Evolutionary conservation across 1,140 invertebrate genomes (phyloP).

Genomic region (Augochlora pura): DNA sequence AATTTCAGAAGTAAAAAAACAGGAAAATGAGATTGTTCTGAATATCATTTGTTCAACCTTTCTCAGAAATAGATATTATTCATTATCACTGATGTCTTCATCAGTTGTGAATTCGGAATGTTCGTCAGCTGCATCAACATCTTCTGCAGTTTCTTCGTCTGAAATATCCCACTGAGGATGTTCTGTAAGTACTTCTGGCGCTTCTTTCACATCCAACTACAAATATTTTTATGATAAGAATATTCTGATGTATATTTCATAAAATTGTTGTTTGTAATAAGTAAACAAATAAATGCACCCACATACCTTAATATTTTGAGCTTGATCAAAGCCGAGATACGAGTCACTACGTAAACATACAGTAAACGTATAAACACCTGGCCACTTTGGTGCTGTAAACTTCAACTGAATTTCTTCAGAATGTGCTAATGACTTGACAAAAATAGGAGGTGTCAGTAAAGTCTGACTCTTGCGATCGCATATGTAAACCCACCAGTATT

Average conservation of each 20-base stretch:
- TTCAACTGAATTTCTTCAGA: constrained; percentile 92
- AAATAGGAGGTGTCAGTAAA: constrained; percentile 93
- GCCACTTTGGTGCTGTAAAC: constrained; percentile 96
- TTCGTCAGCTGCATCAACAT: constrained; percentile 84
- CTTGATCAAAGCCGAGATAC: constrained; percentile 95
- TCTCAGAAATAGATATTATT: constrained; percentile 69
- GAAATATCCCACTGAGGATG: constrained; percentile 98
- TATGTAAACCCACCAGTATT: constrained; percentile 99
- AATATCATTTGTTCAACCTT: constrained; percentile 48
- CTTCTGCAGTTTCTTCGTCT: constrained; percentile 94
- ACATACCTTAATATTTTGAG: constrained; percentile 92
- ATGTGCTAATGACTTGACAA: constrained; percentile 91
- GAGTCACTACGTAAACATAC: constrained; percentile 95
- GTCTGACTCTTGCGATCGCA: constrained; percentile 95
- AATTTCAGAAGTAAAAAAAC: constrained; percentile 48
- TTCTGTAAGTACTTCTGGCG: constrained; percentile 92
- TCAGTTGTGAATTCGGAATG: constrained; percentile 87
- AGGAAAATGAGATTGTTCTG: constrained; percentile 52
- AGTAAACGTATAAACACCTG: constrained; percentile 95
- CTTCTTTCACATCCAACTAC: constrained; percentile 96
- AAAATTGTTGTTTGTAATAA: constrained; percentile 3
- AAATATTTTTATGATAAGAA: constrained; percentile 22
- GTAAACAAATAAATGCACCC: neutral
- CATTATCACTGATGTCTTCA: constrained; percentile 84
- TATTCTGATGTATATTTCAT: neutral